Evolutionary conservation across 2,113 vertebrate species (phyloP).

Genomic region (Oreochromis niloticus): DNA sequence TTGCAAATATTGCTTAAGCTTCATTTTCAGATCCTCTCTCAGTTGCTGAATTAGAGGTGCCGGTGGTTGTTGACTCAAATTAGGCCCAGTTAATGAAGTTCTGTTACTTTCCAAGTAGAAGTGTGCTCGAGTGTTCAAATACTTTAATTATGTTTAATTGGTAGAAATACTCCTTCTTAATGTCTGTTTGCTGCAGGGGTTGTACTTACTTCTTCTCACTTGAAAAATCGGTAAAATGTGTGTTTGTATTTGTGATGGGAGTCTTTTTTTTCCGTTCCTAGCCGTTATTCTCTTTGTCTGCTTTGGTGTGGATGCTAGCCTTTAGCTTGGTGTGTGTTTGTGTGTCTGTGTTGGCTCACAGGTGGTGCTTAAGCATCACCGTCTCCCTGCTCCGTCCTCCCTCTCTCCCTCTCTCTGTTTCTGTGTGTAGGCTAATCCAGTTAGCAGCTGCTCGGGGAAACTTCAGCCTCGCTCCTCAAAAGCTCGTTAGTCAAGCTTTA

Average conservation of each 20-base stretch:
- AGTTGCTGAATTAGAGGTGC: background rate
- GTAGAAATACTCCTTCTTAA: background rate
- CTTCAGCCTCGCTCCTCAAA: constrained; percentile 72
- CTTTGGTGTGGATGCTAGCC: background rate
- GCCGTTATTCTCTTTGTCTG: background rate
- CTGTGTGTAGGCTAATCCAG: constrained; percentile 66
- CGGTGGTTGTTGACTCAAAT: background rate
- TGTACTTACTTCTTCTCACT: background rate
- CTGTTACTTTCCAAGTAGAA: background rate
- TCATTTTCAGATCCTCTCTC: background rate
- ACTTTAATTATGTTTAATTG: background rate
- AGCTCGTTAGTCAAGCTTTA: constrained; percentile 79
- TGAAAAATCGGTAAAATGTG: background rate
- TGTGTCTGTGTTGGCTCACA: constrained; percentile 18
- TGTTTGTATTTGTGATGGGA: background rate
- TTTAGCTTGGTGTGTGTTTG: background rate
- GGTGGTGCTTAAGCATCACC: constrained; percentile 27
- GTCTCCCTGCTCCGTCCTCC: background rate
- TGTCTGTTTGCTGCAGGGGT: background rate
- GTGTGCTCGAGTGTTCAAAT: background rate
- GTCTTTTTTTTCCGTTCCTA: background rate
- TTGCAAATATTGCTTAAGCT: background rate
- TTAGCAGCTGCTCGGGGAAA: constrained; percentile 74
- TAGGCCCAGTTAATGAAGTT: background rate
- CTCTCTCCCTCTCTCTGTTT: background rate